A percentile compares a stretch with the other conserved stretches of the same genome.
These are phyloP conservation scores for Himantopus leucocephalus DNA, from an alignment of 2,113 vertebrate species.

Conservation along the genomic window DNA sequence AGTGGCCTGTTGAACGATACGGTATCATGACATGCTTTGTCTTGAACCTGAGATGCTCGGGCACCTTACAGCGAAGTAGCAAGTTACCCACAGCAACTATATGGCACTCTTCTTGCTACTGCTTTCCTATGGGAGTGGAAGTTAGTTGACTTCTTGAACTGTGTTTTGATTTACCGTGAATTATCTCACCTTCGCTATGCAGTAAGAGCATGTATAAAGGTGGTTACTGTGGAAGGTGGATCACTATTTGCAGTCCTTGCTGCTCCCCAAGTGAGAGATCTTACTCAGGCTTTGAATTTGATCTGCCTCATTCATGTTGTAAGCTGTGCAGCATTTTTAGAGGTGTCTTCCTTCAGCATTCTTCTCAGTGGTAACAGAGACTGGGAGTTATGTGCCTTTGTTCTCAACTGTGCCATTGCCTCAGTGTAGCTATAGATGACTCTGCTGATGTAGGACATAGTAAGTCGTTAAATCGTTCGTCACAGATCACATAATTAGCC, in stretches of 20 bases:
- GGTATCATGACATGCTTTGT: not conserved
- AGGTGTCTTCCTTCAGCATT: not conserved
- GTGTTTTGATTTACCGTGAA: not conserved
- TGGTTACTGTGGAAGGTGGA: not conserved
- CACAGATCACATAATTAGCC: not conserved
- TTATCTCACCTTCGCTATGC: not conserved
- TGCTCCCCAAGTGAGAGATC: not conserved
- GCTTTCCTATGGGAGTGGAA: not conserved
- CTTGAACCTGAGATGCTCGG: not conserved
- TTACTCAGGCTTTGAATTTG: not conserved
- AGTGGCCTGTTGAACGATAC: accelerated
- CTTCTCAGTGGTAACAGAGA: not conserved
- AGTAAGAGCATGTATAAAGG: accelerated
- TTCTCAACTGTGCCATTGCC: not conserved
- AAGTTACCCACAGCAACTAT: not conserved
- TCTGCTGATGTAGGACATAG: not conserved
- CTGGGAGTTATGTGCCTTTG: not conserved
- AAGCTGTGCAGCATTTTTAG: not conserved
- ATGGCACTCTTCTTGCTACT: accelerated
- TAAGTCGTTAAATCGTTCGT: not conserved
- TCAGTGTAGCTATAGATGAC: not conserved
- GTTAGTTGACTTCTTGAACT: not conserved
- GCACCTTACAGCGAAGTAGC: not conserved
- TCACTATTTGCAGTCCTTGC: not conserved
- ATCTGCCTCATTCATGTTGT: accelerated